Conservation (phyloP, 2,888 invertebrate genomes). For the Abscondita cerata region DNA sequence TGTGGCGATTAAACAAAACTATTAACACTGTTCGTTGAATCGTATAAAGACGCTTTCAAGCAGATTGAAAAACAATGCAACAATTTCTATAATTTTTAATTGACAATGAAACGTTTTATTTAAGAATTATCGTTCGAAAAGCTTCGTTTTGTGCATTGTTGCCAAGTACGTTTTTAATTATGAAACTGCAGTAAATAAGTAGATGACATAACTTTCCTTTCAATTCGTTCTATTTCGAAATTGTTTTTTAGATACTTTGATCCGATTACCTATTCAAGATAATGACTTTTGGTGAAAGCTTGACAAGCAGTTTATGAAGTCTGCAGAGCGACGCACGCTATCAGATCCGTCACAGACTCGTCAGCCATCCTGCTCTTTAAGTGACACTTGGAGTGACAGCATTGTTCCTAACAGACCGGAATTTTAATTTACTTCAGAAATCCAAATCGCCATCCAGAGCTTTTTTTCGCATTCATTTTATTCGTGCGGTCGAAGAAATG, state of each 20-base stretch:
- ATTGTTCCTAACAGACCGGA: conserved; percentile 56
- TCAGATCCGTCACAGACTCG: conserved; percentile 52
- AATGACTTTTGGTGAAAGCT: conserved; percentile 35
- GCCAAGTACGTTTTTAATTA: neutral
- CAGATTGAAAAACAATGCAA: too few relatives aligned
- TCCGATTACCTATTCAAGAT: conserved; percentile 33
- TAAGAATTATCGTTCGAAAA: too few relatives aligned
- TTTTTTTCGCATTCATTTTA: conserved; percentile 20
- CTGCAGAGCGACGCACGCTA: conserved; percentile 39
- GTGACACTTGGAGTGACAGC: conserved; percentile 57
- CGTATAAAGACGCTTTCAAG: too few relatives aligned
- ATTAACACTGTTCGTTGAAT: too few relatives aligned
- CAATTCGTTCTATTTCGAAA: conserved; percentile 20
- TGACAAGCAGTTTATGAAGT: conserved; percentile 40
- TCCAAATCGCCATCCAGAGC: conserved; percentile 38
- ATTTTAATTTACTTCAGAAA: conserved; percentile 56
- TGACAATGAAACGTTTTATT: too few relatives aligned
- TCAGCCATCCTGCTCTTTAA: conserved; percentile 56
- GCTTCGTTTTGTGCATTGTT: neutral
- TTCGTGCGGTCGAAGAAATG: neutral
- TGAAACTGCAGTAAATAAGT: neutral
- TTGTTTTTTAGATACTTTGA: conserved; percentile 28
- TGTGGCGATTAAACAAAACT: too few relatives aligned
- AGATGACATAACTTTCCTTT: conserved; percentile 16
- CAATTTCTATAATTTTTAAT: too few relatives aligned